Evolutionary conservation across 2,888 invertebrate species (phyloP).

Genomic region (Mythimna lalbum): DNA sequence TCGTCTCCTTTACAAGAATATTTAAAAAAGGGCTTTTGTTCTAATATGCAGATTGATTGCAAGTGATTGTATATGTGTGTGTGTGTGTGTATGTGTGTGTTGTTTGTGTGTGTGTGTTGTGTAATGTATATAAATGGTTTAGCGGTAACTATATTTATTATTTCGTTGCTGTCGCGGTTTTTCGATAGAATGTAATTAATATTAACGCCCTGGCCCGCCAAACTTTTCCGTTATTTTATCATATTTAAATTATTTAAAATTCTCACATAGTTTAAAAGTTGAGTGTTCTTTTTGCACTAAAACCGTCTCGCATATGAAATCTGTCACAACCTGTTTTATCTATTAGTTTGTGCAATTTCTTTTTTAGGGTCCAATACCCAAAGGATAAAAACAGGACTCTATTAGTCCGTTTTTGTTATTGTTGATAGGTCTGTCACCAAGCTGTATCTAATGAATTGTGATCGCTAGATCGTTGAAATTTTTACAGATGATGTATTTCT

Average conservation of each 20-base stretch:
- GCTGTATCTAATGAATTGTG: too few species aligned
- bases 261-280: constrained; percentile 1
- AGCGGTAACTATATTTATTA: constrained; percentile 1
- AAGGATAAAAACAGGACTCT: too few species aligned
- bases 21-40: too few species aligned
- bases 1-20: too few species aligned
- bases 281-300: background rate
- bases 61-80: constrained; percentile 28
- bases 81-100: too few species aligned
- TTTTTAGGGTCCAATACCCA: too few species aligned
- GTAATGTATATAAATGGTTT: constrained; percentile 8
- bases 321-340: background rate
- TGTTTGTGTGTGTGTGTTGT: too few species aligned
- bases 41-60: background rate
- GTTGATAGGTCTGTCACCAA: too few species aligned
- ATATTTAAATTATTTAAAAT: constrained; percentile 31
- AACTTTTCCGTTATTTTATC: constrained; percentile 36
- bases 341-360: background rate
- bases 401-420: too few species aligned
- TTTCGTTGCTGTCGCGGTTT: constrained; percentile 15
- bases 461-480: background rate
- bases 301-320: background rate
- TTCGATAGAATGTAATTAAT: constrained; percentile 36
- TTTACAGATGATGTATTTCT: background rate
- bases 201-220: background rate